phyloP scores from a whole-genome alignment of 2,113 vertebrate genomes.

The Tragelaphus imberbis region DNA sequence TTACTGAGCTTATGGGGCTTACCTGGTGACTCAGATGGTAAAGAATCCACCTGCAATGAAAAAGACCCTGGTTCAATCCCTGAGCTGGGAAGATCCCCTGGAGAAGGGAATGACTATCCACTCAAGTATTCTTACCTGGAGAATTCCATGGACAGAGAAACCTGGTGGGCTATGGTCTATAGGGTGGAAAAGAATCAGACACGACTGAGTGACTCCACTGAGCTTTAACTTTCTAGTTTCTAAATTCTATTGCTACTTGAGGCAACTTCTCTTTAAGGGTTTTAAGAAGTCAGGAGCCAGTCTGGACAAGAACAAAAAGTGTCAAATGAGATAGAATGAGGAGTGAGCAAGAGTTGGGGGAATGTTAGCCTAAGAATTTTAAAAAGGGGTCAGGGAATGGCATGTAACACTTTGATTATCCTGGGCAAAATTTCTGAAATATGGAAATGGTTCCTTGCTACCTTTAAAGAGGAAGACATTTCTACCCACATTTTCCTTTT shows the following conservation, averaged over 20 bases:
- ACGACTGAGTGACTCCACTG: neutral
- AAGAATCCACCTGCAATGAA: neutral
- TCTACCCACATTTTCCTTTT: neutral
- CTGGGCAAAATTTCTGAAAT: conserved; percentile 4
- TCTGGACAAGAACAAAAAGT: neutral
- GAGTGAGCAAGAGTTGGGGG: neutral
- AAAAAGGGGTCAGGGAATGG: neutral
- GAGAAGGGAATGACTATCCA: neutral
- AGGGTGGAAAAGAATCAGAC: neutral
- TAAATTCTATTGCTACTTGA: neutral
- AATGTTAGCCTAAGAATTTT: neutral
- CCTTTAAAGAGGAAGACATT: neutral
- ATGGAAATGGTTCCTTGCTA: neutral
- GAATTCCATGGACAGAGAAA: neutral
- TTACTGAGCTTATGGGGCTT: neutral
- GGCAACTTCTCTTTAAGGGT: neutral
- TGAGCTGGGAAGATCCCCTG: neutral
- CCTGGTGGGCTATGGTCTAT: neutral
- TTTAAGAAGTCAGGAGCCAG: neutral
- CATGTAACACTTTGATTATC: neutral
- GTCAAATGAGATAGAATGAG: neutral
- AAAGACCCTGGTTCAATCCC: neutral
- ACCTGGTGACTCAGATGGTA: neutral
- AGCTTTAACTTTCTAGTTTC: neutral
- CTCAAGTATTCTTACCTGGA: neutral